A percentile compares a stretch with the other conserved stretches of the same genome.
Conservation (phyloP, 2,113 vertebrate species). For the Gavia stellata region DNA sequence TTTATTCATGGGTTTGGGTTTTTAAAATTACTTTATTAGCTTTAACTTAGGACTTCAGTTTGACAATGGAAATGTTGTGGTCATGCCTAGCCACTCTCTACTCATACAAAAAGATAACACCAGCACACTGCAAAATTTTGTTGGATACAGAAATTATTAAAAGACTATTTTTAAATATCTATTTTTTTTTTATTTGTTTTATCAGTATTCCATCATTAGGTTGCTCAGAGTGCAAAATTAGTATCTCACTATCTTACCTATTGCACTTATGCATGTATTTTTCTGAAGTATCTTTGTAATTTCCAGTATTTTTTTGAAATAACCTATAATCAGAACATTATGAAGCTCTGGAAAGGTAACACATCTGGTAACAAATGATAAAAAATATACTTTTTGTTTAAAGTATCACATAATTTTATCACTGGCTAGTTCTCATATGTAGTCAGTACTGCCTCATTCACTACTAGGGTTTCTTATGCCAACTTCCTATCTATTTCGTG, state of each 20-base stretch:
- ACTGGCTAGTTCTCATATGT: neutral
- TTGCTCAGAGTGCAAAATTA: neutral
- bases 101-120: neutral
- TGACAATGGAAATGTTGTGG: neutral
- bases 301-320: neutral
- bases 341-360: neutral
- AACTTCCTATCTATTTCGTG: neutral
- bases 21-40: neutral
- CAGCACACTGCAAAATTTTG: neutral
- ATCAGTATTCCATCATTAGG: neutral
- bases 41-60: neutral
- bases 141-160: neutral
- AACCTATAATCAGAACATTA: neutral
- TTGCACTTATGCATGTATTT: neutral
- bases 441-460: neutral
- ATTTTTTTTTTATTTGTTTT: no score
- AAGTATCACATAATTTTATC: neutral
- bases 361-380: neutral
- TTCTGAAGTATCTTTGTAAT: neutral
- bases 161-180: neutral
- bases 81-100: neutral
- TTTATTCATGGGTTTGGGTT: neutral
- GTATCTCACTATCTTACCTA: neutral
- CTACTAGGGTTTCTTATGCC: neutral
- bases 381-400: neutral